Base-by-base conservation (phyloP, 2,113 vertebrate species). In the Lagopus leucura region DNA sequence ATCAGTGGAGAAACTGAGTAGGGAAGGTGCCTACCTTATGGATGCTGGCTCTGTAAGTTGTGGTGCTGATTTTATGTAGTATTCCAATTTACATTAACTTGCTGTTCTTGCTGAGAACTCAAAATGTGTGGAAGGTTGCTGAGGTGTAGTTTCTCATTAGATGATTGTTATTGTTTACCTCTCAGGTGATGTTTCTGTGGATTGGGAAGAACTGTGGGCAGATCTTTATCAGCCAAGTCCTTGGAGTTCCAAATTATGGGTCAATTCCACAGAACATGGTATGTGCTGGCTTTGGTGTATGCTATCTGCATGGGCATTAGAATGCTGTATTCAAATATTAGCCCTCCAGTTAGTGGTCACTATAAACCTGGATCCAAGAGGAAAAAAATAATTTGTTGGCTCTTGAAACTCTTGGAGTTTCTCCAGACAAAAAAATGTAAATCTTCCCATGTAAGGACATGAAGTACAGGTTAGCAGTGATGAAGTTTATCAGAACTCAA, bases 21-120 rank as follows among this genome's bases (percentile, higher is more conserved):
- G 98, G 88, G 99, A 99, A 25, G 99, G 98, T 55, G 98, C 99
- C 73, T 99, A 99, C 94, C 98, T 99, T 64, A 98, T 99, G 99
- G 99, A 99, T 77, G 97, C 98, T 79, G 99, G 99, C 96, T 98
- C 96, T 86, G 99, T 99, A 96, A 88, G 98, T 97, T 60, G 17
- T 69, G 30, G 11, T 24, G 27, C 36, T 7, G 48, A 30, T 61
- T 90, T 32, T 20, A 20, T 86, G 45, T 83, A 54, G 4, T 20
- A 47, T 11, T 40, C 43, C 18, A 0, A 55, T 63, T 48, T 63
- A 8, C 50, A 28, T 32, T 18, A 16, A 4, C 0, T 32, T 40
- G 11, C 0, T 1, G 3, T 45, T 85, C 40, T 55, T 81, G 47
- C 48, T 76, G 43, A 89, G 58, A 47, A 36, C 36, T 54, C 43